Evolutionary conservation across 92 coral and sea anemone genomes (phyloP), one percentile per base, ranked within the genome.

Genomic region (Scolanthus callimorphus): DNA sequence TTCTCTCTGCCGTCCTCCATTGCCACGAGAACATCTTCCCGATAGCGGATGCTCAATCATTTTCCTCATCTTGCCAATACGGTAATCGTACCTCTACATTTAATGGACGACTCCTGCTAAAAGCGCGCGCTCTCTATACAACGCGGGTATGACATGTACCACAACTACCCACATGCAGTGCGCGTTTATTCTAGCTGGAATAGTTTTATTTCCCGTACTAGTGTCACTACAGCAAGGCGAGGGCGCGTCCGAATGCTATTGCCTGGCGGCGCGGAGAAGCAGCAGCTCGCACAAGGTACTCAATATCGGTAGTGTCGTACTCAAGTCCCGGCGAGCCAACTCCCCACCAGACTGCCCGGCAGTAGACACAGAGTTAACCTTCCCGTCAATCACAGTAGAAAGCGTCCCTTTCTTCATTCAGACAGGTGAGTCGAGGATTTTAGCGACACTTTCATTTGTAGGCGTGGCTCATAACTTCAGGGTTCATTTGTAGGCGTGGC

Each of bases 171-270:
- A n/a, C n/a, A n/a, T n/a, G n/a, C n/a, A n/a, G n/a, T n/a, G n/a
- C n/a, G n/a, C n/a, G n/a, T n/a, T n/a, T n/a, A n/a, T n/a, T n/a
- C n/a, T n/a, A n/a, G n/a, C n/a, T n/a, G n/a, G n/a, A n/a, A n/a
- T n/a, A n/a, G n/a, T n/a, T n/a, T n/a, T n/a, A n/a, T n/a, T 15
- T 15, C 15, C 15, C 15, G 43, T 46, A 41, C 13, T 59, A 90
- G 97, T 92, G 57, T 92, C 86, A 27, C 69, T 92, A 51, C 94
- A 92, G 75, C 95, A 92, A 50, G 90, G 91, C 43, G 98, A 92
- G 30, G 84, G 96, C 31, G 98, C 98, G n/a, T 92, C 92, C 0
- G 98, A 92, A 52, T 92, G 98, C 59, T 92, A 88, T 63, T 92
- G 98, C 45, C 90, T 92, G 67, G 60, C 76, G 50, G 95, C 89